phyloP scores from a whole-genome alignment of 2,113 vertebrate species.

The Upupa epops region DNA sequence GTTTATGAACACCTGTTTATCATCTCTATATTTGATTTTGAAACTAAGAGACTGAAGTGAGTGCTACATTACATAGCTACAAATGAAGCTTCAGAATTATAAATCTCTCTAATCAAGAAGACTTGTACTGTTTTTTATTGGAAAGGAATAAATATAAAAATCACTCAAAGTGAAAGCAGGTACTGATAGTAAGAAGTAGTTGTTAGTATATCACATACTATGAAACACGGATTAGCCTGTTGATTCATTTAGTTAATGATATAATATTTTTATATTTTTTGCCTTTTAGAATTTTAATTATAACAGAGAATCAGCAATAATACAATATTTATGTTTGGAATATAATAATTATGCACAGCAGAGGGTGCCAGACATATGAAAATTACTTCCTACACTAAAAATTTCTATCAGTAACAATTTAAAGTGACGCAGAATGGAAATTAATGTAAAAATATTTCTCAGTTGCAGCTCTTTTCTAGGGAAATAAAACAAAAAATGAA shows the following conservation, averaged over 20 bases:
- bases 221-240: neutral
- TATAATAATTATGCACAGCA: conserved; percentile 9
- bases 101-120: neutral
- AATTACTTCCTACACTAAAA: neutral
- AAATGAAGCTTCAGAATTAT: neutral
- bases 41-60: neutral
- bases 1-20: neutral
- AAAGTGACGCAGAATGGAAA: neutral
- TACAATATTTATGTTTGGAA: neutral
- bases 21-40: neutral
- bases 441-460: neutral
- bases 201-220: neutral
- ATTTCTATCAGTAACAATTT: neutral
- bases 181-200: neutral
- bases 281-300: neutral
- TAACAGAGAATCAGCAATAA: neutral
- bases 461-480: neutral
- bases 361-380: conserved; percentile 5
- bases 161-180: neutral
- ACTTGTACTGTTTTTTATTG: neutral
- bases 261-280: neutral
- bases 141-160: neutral
- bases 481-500: neutral
- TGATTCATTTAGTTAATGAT: neutral
- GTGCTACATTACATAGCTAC: neutral